Evolutionary conservation across 2,113 vertebrate species (phyloP).

Genomic region (Plotosus lineatus): DNA sequence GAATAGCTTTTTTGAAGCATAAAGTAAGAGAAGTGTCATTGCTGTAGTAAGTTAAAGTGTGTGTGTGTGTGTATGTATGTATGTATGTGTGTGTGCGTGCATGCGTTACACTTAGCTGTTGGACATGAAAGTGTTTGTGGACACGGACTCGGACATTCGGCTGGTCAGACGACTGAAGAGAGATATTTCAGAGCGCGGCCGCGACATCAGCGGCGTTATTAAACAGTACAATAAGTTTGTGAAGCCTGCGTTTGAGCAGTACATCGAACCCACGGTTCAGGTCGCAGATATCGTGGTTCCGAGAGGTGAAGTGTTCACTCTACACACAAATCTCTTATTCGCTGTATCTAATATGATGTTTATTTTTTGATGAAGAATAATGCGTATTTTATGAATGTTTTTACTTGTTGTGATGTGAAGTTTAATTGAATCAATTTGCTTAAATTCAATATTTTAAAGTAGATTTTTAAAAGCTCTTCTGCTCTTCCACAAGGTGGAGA

Average conservation of each 20-base stretch:
- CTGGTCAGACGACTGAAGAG: constrained; percentile 85
- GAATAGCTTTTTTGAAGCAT: too few species aligned
- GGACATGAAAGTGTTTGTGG: constrained; percentile 94
- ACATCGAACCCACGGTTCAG: constrained; percentile 89
- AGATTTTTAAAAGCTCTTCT: too few species aligned
- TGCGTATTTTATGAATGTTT: too few species aligned
- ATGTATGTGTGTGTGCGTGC: background rate
- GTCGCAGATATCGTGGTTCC: constrained; percentile 89
- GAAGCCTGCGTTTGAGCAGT: constrained; percentile 88
- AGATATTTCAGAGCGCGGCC: constrained; percentile 82
- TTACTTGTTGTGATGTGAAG: too few species aligned
- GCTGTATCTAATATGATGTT: too few species aligned
- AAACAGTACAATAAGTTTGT: constrained; percentile 92
- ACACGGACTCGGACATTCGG: constrained; percentile 89
- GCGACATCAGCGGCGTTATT: constrained; percentile 82
- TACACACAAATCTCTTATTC: background rate
- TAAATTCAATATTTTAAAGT: too few species aligned
- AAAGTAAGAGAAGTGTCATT: too few species aligned
- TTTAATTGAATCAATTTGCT: too few species aligned
- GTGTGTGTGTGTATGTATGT: background rate
- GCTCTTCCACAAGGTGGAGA: constrained; percentile 76
- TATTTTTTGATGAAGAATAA: too few species aligned
- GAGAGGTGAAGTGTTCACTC: constrained; percentile 72
- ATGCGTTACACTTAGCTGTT: constrained; percentile 71
- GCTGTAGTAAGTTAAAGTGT: too few species aligned